A percentile compares a stretch with the other conserved stretches of the same genome.
phyloP scores from a whole-genome alignment of 2,888 invertebrate genomes.

The Chrysolina haemoptera region DNA sequence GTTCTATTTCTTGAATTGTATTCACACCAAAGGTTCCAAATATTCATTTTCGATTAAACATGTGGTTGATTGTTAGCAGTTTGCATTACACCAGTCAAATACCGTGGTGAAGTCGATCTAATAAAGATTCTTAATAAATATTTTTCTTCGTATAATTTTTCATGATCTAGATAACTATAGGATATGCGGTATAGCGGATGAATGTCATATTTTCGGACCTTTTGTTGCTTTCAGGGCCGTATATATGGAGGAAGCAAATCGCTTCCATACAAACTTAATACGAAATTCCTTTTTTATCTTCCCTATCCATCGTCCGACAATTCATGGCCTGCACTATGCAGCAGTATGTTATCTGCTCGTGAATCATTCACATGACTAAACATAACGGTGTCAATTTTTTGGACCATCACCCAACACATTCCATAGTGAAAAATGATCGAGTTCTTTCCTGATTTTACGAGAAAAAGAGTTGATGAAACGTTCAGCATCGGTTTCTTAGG shows the following conservation, averaged over 20 bases:
- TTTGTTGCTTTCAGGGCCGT: background rate
- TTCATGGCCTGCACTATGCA: background rate
- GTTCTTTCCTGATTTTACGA: background rate
- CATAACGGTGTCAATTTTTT: background rate
- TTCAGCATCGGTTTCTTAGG: too few species aligned
- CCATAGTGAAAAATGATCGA: background rate
- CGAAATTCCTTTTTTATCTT: background rate
- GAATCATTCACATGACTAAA: background rate
- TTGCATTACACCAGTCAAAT: too few species aligned
- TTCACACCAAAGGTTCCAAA: too few species aligned
- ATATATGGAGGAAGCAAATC: background rate
- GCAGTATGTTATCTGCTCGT: background rate
- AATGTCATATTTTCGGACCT: background rate
- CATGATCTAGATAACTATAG: background rate
- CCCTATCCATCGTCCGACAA: background rate
- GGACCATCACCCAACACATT: background rate
- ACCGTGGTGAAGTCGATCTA: background rate
- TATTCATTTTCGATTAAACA: too few species aligned
- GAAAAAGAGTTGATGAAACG: too few species aligned
- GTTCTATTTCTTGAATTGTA: too few species aligned
- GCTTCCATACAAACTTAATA: background rate
- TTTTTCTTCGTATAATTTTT: background rate
- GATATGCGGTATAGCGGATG: background rate
- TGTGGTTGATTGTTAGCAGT: too few species aligned
- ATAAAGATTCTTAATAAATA: background rate